Conservation (phyloP, 1,140 invertebrate species). For the Drosophila pruinosa region DNA sequence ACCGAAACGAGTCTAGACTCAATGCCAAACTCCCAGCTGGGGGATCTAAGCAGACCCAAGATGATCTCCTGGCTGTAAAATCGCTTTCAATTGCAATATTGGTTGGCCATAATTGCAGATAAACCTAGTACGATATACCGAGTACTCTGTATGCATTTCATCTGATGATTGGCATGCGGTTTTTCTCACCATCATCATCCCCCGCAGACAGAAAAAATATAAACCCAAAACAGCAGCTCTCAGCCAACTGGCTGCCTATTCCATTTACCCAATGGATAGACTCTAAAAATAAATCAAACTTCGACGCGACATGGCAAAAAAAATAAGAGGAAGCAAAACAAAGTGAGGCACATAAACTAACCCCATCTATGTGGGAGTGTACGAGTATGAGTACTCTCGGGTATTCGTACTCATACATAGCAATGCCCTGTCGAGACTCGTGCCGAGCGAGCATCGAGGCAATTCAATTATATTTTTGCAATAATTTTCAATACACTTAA, state of each 20-base stretch:
- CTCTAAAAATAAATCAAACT: constrained; percentile 70
- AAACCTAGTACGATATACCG: neutral
- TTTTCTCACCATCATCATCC: too few relatives aligned
- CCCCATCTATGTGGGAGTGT: constrained; percentile 5
- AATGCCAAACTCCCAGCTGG: neutral
- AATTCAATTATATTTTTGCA: constrained; percentile 81
- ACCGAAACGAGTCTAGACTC: constrained; percentile 18
- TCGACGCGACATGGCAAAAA: constrained; percentile 38
- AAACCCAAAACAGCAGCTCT: constrained; percentile 16
- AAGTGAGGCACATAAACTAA: constrained; percentile 34
- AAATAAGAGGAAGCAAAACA: constrained; percentile 6
- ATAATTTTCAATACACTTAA: constrained; percentile 82
- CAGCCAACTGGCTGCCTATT: constrained; percentile 5
- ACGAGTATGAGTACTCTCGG: constrained; percentile 37
- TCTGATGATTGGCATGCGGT: constrained; percentile 47
- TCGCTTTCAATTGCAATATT: constrained; percentile 37
- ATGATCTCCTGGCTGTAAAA: constrained; percentile 41
- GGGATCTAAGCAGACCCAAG: constrained; percentile 7
- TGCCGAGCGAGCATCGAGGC: constrained; percentile 49
- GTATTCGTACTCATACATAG: constrained; percentile 16
- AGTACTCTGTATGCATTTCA: constrained; percentile 33
- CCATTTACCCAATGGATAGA: constrained; percentile 19
- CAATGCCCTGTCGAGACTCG: constrained; percentile 1
- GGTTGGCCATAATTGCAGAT: constrained; percentile 48
- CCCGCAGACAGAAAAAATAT: constrained; percentile 13